These are phyloP conservation scores for Rhopalosiphum padi DNA, from an alignment of 1,140 invertebrate genomes.

Conservation along the genomic window DNA sequence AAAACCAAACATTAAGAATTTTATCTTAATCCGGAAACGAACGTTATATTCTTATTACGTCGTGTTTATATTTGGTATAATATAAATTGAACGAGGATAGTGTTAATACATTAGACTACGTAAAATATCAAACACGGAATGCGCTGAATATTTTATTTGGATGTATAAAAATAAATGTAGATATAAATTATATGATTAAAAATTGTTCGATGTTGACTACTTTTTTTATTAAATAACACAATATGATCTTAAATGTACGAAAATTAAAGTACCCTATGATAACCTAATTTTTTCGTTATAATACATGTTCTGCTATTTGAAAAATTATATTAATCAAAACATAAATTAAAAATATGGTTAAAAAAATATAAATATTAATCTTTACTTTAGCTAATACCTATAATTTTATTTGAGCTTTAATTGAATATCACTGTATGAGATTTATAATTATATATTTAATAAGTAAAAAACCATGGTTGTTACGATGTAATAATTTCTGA, in stretches of 20 bases:
- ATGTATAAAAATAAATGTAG: not conserved
- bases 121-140: not conserved
- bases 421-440: not conserved
- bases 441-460: not conserved
- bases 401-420: not conserved
- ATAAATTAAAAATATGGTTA: not conserved
- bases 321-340: not conserved
- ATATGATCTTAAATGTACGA: not conserved
- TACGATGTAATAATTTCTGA: not conserved
- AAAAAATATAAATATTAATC: not conserved
- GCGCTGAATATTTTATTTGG: not conserved
- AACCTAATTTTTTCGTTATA: not conserved
- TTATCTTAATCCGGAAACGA: not conserved
- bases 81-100: not conserved
- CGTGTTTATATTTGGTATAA: not conserved
- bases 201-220: not conserved
- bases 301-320: not conserved
- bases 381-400: not conserved
- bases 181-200: not conserved
- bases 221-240: not conserved
- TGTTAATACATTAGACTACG: not conserved
- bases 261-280: not conserved
- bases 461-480: not conserved
- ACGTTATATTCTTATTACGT: not conserved
- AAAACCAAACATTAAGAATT: not conserved